Conservation (phyloP, 2,888 invertebrate genomes). For the Polymixis lichenea region DNA sequence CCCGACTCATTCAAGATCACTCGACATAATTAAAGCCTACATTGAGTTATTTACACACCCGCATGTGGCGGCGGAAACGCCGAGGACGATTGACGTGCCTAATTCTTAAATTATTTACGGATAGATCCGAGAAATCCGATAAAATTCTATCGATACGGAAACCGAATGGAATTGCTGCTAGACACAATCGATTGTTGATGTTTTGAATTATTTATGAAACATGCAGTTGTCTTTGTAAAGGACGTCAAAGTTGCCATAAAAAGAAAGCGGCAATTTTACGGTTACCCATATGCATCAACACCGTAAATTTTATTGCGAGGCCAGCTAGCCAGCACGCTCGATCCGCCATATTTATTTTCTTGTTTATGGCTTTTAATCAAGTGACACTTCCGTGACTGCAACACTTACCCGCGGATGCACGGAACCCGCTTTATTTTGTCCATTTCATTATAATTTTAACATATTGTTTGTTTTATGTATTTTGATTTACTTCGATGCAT, state of each 20-base stretch:
- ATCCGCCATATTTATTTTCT: conserved; percentile 72
- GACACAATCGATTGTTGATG: not conserved
- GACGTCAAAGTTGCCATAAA: conserved; percentile 19
- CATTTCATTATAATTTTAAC: conserved; percentile 63
- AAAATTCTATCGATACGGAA: conserved; percentile 46
- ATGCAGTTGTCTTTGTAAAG: conserved; percentile 8
- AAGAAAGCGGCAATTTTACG: conserved; percentile 20
- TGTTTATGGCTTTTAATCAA: conserved; percentile 78
- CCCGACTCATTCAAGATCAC: conserved; percentile 84
- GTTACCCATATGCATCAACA: conserved; percentile 39
- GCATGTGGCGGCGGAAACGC: conserved; percentile 84
- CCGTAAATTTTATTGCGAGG: conserved; percentile 58
- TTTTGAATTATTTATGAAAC: conserved; percentile 1
- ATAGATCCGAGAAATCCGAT: conserved; percentile 61
- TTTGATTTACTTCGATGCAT: conserved; percentile 28
- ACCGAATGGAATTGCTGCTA: conserved; percentile 28
- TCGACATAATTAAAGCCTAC: conserved; percentile 86
- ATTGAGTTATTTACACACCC: conserved; percentile 89
- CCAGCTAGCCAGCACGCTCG: conserved; percentile 46
- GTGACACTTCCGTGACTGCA: conserved; percentile 82
- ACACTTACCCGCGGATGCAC: conserved; percentile 76
- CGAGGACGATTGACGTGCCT: conserved; percentile 78
- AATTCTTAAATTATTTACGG: conserved; percentile 73
- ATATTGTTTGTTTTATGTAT: conserved; percentile 23
- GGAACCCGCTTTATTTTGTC: conserved; percentile 65